A percentile compares a stretch with the other conserved stretches of the same genome.
These are phyloP conservation scores for Cydia splendana DNA, from an alignment of 1,140 invertebrate species.

Conservation along the genomic window DNA sequence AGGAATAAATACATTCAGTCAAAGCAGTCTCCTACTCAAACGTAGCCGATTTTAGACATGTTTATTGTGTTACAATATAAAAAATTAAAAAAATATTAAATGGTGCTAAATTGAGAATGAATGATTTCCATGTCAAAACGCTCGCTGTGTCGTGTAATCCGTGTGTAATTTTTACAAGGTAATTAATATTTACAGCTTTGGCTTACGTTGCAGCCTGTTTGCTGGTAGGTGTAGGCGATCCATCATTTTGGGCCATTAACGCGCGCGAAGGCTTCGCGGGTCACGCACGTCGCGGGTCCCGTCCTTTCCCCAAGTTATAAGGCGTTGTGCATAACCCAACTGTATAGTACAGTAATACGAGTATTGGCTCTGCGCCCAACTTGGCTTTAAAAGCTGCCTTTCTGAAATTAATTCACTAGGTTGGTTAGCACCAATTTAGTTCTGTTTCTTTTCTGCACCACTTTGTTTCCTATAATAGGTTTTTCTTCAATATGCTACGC, in stretches of 20 bases:
- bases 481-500: too few relatives aligned
- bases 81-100: too few relatives aligned
- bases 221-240: not conserved
- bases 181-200: constrained; percentile 11
- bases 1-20: too few relatives aligned
- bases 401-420: not conserved
- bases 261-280: not conserved
- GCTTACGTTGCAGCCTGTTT: constrained; percentile 19
- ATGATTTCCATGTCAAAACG: not conserved
- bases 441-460: not conserved
- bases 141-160: not conserved
- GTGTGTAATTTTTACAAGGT: not conserved
- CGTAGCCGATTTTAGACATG: too few relatives aligned
- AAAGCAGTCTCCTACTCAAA: too few relatives aligned
- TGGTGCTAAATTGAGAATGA: too few relatives aligned
- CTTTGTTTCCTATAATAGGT: too few relatives aligned
- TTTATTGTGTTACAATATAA: too few relatives aligned
- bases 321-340: constrained; percentile 12
- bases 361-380: not conserved
- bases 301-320: constrained; percentile 12
- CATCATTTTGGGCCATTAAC: constrained; percentile 24
- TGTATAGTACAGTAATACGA: not conserved
- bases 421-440: too few relatives aligned
- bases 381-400: not conserved
- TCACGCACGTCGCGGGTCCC: constrained; percentile 25